These are phyloP conservation scores for Microctonus aethiopoides DNA, from an alignment of 2,888 invertebrate genomes.

Conservation along the genomic window DNA sequence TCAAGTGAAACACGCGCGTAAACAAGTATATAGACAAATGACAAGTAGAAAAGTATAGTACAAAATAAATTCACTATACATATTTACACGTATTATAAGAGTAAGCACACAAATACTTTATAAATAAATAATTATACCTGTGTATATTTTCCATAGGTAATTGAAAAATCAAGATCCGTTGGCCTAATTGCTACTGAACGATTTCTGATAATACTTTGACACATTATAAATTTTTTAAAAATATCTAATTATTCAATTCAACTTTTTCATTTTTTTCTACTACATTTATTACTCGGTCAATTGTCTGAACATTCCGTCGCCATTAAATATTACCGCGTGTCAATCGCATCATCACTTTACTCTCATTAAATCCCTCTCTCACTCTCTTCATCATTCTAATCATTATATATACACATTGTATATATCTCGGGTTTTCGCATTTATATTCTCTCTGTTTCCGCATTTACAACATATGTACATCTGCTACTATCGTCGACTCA, in stretches of 20 bases:
- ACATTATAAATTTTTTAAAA: slow-evolving; percentile 39
- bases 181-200: slow-evolving; percentile 41
- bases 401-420: no score
- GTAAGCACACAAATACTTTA: background rate
- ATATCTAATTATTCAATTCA: no score
- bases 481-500: background rate
- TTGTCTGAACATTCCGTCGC: slow-evolving; percentile 24
- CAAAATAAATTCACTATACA: background rate
- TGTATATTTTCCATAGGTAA: slow-evolving; percentile 36
- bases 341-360: slow-evolving; percentile 32
- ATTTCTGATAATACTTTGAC: slow-evolving; percentile 38
- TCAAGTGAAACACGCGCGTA: slow-evolving; percentile 37
- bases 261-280: background rate
- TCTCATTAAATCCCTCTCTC: slow-evolving; percentile 29
- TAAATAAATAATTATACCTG: slow-evolving; percentile 39
- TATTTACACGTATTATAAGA: background rate
- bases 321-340: slow-evolving; percentile 18
- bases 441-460: background rate
- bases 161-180: slow-evolving; percentile 44
- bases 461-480: background rate
- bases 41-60: background rate
- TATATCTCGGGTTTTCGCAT: background rate
- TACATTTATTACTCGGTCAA: slow-evolving; percentile 6
- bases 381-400: background rate
- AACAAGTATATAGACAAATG: background rate